Conservation (phyloP, 2,888 invertebrate species). For the Pristionchus entomophagus region DNA sequence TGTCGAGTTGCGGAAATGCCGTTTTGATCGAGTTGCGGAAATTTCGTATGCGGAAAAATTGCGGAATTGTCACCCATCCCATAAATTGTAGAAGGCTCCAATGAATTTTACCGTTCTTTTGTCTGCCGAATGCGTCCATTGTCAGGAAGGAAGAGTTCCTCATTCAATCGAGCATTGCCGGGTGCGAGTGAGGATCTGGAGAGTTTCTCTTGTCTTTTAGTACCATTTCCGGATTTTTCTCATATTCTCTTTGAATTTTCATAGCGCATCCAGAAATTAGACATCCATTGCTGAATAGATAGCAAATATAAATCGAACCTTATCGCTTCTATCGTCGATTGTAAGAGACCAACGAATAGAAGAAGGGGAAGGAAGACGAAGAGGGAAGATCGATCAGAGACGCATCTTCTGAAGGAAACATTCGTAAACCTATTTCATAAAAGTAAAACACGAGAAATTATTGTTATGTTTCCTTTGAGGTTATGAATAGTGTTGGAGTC, state of each 20-base stretch:
- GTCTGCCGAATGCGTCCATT: slow-evolving; percentile 19
- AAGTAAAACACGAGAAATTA: background rate
- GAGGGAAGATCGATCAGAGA: background rate
- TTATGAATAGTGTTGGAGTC: background rate
- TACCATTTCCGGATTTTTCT: background rate
- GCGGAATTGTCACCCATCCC: too few species aligned
- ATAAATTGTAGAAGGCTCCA: too few species aligned
- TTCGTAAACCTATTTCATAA: background rate
- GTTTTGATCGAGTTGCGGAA: too few species aligned
- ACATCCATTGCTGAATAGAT: background rate
- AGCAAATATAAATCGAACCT: background rate
- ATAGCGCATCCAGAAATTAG: too few species aligned
- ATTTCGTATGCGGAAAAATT: too few species aligned
- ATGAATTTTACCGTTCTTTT: background rate
- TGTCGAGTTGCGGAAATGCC: too few species aligned
- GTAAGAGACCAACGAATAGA: background rate
- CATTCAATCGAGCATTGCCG: background rate
- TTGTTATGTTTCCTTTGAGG: too few species aligned
- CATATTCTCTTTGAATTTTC: too few species aligned
- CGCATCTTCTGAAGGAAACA: background rate
- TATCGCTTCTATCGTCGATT: background rate
- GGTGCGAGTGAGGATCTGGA: background rate
- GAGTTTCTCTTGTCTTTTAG: background rate
- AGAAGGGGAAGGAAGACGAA: slow-evolving; percentile 30
- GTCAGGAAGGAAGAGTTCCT: slow-evolving; percentile 9